Conservation (phyloP, 2,797 vertebrate genomes). For the Channallabes apus region DNA sequence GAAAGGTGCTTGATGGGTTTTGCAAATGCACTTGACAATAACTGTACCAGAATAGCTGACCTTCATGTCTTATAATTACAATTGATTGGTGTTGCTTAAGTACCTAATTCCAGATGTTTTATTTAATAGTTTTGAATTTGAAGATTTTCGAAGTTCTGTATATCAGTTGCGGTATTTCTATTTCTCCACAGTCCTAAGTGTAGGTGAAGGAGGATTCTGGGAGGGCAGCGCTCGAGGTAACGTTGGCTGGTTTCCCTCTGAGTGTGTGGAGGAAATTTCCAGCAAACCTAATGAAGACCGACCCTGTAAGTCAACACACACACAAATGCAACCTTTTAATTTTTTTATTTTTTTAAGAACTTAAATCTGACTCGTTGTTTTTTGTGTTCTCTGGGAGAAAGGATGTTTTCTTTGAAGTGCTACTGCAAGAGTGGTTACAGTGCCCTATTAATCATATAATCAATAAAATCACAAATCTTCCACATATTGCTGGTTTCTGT, state of each 20-base stretch:
- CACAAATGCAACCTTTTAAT: not conserved
- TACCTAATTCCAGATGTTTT: too few species aligned
- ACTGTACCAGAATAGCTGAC: too few species aligned
- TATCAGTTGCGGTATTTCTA: conserved; percentile 13
- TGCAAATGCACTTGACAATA: too few species aligned
- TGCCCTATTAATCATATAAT: not conserved
- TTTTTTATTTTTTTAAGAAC: not conserved
- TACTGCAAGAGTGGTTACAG: not conserved
- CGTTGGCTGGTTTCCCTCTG: conserved; percentile 86
- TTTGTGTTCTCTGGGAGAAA: not conserved
- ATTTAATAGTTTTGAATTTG: too few species aligned
- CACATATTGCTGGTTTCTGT: not conserved
- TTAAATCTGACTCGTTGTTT: not conserved
- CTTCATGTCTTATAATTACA: too few species aligned
- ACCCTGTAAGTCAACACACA: conserved; percentile 75
- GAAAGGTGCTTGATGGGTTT: too few species aligned
- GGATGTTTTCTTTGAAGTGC: not conserved
- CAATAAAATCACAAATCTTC: not conserved
- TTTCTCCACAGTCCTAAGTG: conserved; percentile 76
- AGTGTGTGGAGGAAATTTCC: conserved; percentile 86
- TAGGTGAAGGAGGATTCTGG: conserved; percentile 88
- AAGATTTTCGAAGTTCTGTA: not conserved
- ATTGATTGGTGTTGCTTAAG: too few species aligned
- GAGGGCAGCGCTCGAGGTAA: conserved; percentile 84
- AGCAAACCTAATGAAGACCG: conserved; percentile 77